Conservation (phyloP, 2,888 invertebrate species). For the Mimumesa dahlbomi region DNA sequence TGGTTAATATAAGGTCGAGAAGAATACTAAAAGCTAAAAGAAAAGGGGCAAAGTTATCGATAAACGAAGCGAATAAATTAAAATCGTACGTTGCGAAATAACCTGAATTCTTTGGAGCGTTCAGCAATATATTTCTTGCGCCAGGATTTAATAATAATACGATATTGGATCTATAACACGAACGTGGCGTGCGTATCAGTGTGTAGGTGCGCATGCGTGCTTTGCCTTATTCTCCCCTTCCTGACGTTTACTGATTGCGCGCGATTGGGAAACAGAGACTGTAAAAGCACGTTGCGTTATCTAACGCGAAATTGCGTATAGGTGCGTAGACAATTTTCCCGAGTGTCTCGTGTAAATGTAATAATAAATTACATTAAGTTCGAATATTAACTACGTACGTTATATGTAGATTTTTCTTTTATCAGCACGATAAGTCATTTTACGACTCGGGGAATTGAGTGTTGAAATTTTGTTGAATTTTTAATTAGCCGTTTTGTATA, state of each 20-base stretch:
- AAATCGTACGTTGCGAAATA: constrained; percentile 31
- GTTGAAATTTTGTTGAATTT: no score
- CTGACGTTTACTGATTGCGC: constrained; percentile 31
- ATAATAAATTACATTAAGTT: no score
- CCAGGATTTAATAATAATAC: constrained; percentile 56
- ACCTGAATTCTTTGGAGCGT: constrained; percentile 31
- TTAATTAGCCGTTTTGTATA: no score
- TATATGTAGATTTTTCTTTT: no score
- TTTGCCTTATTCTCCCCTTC: neutral
- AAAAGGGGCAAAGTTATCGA: constrained; percentile 9
- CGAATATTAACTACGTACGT: no score
- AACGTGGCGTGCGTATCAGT: constrained; percentile 7
- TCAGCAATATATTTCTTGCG: constrained; percentile 36
- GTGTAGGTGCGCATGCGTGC: constrained; percentile 7
- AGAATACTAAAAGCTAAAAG: no score
- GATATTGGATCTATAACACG: constrained; percentile 52
- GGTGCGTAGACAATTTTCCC: constrained; percentile 37
- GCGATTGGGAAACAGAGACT: constrained; percentile 55
- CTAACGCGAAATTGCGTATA: constrained; percentile 45
- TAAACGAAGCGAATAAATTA: constrained; percentile 35
- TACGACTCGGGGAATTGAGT: no score
- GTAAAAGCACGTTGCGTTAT: constrained; percentile 47
- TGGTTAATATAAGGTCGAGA: neutral
- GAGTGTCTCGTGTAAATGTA: no score
- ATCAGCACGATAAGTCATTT: no score